These are phyloP conservation scores for Furcifer pardalis DNA, from an alignment of 2,797 vertebrate species.

Conservation along the genomic window DNA sequence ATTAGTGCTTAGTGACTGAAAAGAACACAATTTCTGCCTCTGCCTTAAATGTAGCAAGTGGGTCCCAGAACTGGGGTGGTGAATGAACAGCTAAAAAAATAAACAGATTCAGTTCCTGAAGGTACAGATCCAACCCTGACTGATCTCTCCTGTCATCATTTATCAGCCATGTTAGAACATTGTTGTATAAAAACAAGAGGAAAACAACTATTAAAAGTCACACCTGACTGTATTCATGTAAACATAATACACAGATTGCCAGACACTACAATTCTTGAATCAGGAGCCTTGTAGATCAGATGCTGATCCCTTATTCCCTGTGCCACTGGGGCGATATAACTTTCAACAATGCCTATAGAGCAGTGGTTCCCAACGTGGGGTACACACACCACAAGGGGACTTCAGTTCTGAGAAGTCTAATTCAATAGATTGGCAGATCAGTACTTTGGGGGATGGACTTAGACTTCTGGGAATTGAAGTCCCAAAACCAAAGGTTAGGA, in stretches of 20 bases:
- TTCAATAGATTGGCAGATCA: no score
- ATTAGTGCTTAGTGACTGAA: not conserved
- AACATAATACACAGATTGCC: no score
- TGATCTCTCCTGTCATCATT: not conserved
- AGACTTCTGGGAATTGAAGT: no score
- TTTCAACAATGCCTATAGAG: not conserved
- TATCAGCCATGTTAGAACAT: not conserved
- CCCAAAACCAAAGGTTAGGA: no score
- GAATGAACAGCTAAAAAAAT: slow-evolving; percentile 3
- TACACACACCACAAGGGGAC: no score
- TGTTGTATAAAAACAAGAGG: not conserved
- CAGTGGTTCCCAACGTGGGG: no score
- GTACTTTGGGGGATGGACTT: no score
- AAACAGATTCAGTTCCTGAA: not conserved
- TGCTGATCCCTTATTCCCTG: not conserved
- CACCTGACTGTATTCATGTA: not conserved
- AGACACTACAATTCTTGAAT: not conserved
- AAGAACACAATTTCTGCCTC: not conserved
- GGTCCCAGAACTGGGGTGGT: not conserved
- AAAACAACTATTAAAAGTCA: not conserved
- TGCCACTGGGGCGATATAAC: not conserved
- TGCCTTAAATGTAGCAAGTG: not conserved
- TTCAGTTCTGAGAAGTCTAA: no score
- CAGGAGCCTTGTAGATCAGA: not conserved
- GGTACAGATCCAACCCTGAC: not conserved